Percentiles rank a stretch among this genome's conserved stretches.
Evolutionary conservation across 2,797 vertebrate genomes (phyloP).

Genomic region (Microctenopoma lineatum): DNA sequence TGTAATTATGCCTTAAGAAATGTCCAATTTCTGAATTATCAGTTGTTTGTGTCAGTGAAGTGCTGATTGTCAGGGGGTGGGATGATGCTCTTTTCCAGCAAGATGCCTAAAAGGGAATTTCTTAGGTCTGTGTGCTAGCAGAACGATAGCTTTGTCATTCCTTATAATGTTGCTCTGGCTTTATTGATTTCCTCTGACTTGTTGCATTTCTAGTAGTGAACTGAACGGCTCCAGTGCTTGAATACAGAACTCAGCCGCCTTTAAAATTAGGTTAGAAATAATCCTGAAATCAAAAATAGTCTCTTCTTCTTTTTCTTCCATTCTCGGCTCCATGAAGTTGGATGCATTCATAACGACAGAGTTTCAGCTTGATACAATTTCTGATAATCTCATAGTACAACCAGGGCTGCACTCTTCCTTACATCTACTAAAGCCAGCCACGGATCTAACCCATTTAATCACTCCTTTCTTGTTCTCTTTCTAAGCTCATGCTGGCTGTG

Average conservation of each 20-base stretch:
- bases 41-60: constrained; percentile 71
- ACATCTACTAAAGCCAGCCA: constrained; percentile 60
- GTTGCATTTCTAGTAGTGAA: constrained; percentile 26
- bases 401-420: constrained; percentile 48
- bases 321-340: constrained; percentile 26
- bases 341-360: constrained; percentile 31
- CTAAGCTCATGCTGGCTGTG: constrained; percentile 65
- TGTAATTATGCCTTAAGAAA: constrained; percentile 77
- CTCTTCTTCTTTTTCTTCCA: neutral
- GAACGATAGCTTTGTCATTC: constrained; percentile 45
- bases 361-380: constrained; percentile 51
- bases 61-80: constrained; percentile 53
- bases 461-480: constrained; percentile 73
- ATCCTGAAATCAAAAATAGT: constrained; percentile 8
- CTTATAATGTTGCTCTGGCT: constrained; percentile 1
- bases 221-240: constrained; percentile 4
- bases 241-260: constrained; percentile 14
- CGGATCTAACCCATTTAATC: constrained; percentile 71
- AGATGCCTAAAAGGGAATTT: constrained; percentile 37
- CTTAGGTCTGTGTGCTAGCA: constrained; percentile 13
- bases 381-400: constrained; percentile 59
- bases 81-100: constrained; percentile 41
- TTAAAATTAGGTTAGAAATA: constrained; percentile 4
- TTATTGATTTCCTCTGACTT: constrained; percentile 41
- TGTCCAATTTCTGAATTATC: constrained; percentile 72